Evolutionary conservation across 1,140 invertebrate genomes (phyloP), one percentile per base, ranked within the genome.

Genomic region (Pseudomyrmex sp.): DNA sequence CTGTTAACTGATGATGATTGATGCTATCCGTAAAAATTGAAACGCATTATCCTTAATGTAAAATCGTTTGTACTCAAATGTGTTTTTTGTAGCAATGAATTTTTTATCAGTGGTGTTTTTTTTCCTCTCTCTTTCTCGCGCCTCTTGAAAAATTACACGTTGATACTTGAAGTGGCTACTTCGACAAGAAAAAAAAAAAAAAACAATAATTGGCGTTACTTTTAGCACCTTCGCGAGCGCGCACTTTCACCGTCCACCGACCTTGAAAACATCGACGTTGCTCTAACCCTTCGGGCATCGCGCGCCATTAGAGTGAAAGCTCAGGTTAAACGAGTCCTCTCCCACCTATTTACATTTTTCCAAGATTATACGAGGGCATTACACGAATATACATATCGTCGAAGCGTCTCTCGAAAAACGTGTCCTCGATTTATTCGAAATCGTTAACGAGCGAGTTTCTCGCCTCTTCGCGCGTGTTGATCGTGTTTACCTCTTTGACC

Each of bases 301-400:
- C 12, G n/a, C 52, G n/a, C 35, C 35, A 59, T 80, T 80, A 61
- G 59, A 72, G 76, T 79, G 76, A 79, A 70, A 79, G 65, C 15
- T 18, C 18, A 18, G 18, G 18, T 18, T 35, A 35, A 35, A 35
- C 5, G 5, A 35, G 5, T 0, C 35, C 35, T 35, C 35, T 35
- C 35, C 35, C 35, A 35, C 5, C 35, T 35, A 35, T 35, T 35
- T 35, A 35, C 5, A 35, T 35, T 35, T 35, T 35, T 35, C 5
- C 35, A 5, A 35, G 35, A 35, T 35, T 35, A 26, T 26, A 35
- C 35, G 35, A 35, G 5, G 0, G 35, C 5, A n/a, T n/a, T n/a
- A 18, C 18, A 35, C 35, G 0, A 35, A 35, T 48, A 35, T 61
- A 1, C 20, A 7, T n/a, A 69, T 23, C 15, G 18, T 18, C 8